Evolutionary conservation across 2,888 invertebrate genomes (phyloP).

Genomic region (Limnephilus auricula): DNA sequence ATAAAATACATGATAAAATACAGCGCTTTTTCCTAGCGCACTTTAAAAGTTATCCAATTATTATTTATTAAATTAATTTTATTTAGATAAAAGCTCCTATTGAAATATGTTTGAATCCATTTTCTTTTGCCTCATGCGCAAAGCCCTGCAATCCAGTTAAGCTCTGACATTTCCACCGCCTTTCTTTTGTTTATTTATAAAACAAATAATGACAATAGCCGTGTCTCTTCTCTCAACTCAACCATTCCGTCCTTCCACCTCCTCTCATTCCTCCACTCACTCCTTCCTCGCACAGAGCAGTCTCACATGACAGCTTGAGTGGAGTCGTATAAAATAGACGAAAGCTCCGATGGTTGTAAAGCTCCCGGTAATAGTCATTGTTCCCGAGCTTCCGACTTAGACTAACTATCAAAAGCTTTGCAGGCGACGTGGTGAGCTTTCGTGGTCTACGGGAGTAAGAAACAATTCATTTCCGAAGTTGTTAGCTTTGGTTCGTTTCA

Average conservation of each 20-base stretch:
- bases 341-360: slow-evolving; percentile 13
- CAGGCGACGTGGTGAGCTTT: background rate
- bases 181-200: slow-evolving; percentile 63
- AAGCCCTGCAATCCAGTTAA: slow-evolving; percentile 1
- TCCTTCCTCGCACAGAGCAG: background rate
- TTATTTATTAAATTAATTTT: too few relatives aligned
- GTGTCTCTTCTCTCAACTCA: slow-evolving; percentile 42
- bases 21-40: too few relatives aligned
- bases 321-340: slow-evolving; percentile 48
- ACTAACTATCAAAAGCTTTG: background rate
- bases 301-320: slow-evolving; percentile 54
- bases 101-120: background rate
- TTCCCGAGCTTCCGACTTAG: slow-evolving; percentile 53
- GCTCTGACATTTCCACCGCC: slow-evolving; percentile 56
- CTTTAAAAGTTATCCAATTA: too few relatives aligned
- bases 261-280: too few relatives aligned
- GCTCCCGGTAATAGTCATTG: slow-evolving; percentile 46
- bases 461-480: background rate
- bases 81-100: too few relatives aligned
- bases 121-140: background rate
- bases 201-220: slow-evolving; percentile 64
- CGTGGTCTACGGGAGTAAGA: background rate
- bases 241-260: background rate
- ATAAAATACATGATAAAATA: too few relatives aligned
- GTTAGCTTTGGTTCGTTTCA: background rate